These are phyloP conservation scores for Drosophila austrosaltans DNA, from an alignment of 2,888 invertebrate genomes.

Conservation along the genomic window DNA sequence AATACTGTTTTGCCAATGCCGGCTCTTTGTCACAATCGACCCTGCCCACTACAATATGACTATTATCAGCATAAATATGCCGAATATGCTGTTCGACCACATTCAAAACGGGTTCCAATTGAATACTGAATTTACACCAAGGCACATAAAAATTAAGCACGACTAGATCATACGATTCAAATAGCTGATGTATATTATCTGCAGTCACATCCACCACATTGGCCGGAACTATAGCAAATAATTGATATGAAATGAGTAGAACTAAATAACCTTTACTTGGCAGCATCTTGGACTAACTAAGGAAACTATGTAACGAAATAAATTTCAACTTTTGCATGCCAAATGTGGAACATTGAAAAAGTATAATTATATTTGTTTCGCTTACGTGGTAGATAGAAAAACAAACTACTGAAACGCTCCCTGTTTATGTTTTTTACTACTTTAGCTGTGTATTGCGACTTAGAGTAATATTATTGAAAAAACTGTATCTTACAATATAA, in stretches of 20 bases:
- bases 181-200: conserved; percentile 25
- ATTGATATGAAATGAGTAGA: background rate
- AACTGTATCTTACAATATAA: too few species aligned
- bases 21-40: conserved; percentile 96
- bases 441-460: too few species aligned
- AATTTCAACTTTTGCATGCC: background rate
- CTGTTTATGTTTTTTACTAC: too few species aligned
- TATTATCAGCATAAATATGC: conserved; percentile 88
- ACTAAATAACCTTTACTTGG: background rate
- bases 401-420: too few species aligned
- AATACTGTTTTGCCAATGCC: conserved; percentile 91
- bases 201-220: conserved; percentile 20
- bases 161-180: conserved; percentile 90
- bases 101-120: conserved; percentile 96
- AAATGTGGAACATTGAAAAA: background rate
- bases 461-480: too few species aligned
- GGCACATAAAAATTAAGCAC: conserved; percentile 99
- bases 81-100: conserved; percentile 89
- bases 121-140: conserved; percentile 98
- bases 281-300: conserved; percentile 26
- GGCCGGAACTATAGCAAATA: background rate
- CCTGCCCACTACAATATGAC: conserved; percentile 94
- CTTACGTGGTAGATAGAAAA: background rate
- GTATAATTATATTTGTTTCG: conserved; percentile 14
- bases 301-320: background rate